Conservation (phyloP, 2,888 invertebrate species). For the Isotomurus palustris region DNA sequence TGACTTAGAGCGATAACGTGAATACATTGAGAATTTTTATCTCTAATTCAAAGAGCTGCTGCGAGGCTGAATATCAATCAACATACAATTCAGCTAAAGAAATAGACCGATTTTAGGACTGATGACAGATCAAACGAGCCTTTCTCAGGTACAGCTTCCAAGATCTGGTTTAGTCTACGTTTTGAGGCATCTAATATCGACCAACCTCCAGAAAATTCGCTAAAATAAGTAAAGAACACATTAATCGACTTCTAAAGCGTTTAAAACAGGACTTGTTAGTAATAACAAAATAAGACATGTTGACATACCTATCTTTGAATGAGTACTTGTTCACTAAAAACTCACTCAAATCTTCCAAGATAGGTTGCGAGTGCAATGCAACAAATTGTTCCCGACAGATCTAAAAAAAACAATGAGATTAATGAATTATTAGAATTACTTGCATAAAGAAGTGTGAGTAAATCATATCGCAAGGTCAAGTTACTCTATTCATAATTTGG, state of each 20-base stretch:
- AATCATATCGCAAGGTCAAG: constrained; percentile 11
- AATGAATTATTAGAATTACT: constrained; percentile 2
- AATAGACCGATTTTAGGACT: constrained; percentile 74
- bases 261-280: background rate
- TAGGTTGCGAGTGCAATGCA: constrained; percentile 86
- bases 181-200: constrained; percentile 58
- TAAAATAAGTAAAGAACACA: constrained; percentile 45
- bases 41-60: too few species aligned
- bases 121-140: constrained; percentile 71
- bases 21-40: too few species aligned
- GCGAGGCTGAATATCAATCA: too few species aligned
- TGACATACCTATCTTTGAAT: constrained; percentile 58
- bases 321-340: constrained; percentile 67
- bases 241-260: background rate
- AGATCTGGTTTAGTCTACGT: constrained; percentile 59
- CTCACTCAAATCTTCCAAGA: constrained; percentile 77
- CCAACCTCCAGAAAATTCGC: constrained; percentile 55
- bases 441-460: background rate
- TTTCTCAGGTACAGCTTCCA: constrained; percentile 64
- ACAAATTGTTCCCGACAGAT: constrained; percentile 97
- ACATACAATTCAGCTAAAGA: constrained; percentile 70
- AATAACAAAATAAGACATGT: background rate
- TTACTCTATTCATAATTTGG: constrained; percentile 79
- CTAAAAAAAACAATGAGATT: constrained; percentile 53
- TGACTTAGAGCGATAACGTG: too few species aligned